phyloP scores from a whole-genome alignment of 92 coral and sea anemone species.

The Diadumene lineata region DNA sequence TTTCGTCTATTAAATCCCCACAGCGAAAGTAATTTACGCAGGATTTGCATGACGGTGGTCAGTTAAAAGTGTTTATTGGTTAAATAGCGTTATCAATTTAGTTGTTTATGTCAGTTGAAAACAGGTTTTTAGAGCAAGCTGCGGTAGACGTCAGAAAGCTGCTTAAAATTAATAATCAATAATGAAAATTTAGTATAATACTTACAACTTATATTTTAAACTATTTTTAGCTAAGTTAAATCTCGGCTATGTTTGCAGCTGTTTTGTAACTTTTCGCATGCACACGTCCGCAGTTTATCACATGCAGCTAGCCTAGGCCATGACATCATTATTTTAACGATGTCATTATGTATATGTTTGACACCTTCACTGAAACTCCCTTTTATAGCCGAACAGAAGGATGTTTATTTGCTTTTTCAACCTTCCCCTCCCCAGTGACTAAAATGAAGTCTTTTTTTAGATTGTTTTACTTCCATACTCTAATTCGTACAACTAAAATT shows the following conservation, averaged over 20 bases:
- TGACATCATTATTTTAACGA: background rate
- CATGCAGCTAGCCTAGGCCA: background rate
- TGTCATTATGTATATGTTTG: background rate
- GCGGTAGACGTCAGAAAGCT: background rate
- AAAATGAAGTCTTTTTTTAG: no score
- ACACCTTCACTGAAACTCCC: conserved; percentile 5
- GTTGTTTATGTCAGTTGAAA: background rate
- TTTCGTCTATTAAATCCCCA: background rate
- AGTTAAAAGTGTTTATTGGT: background rate
- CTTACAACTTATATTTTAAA: no score
- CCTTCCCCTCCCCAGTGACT: background rate
- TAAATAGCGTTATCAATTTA: background rate
- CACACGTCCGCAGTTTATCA: background rate
- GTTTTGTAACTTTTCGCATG: no score
- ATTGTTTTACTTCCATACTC: no score
- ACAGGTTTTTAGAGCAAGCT: background rate
- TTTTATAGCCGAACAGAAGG: background rate
- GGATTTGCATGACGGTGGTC: background rate
- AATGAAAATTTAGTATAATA: no score
- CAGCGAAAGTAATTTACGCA: background rate
- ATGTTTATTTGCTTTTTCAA: background rate
- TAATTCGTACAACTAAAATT: no score
- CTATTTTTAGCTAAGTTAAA: no score
- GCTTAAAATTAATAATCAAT: no score
- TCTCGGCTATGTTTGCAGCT: no score